phyloP scores from a whole-genome alignment of 2,797 vertebrate species.

The Anabas testudineus region DNA sequence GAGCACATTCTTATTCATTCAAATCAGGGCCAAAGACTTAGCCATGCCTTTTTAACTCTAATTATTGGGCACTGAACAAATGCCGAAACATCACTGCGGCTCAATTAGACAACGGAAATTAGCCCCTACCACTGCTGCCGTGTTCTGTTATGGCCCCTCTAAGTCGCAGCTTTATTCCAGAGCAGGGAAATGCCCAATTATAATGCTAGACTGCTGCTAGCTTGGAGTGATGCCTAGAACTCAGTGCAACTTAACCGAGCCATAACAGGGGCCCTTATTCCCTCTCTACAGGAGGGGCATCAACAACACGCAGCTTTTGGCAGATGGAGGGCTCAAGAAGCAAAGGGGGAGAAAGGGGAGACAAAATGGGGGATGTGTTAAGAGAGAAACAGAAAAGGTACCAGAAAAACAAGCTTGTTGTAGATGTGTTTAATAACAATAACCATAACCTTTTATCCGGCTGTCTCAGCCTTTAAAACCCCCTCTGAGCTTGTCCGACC shows the following conservation, averaged over 20 bases:
- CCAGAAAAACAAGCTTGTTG: constrained; percentile 21
- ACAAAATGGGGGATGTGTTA: constrained; percentile 58
- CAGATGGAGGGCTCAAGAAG: constrained; percentile 68
- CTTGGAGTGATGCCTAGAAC: constrained; percentile 76
- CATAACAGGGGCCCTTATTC: constrained; percentile 72
- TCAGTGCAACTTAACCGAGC: constrained; percentile 68
- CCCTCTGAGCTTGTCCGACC: constrained; percentile 19
- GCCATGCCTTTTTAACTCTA: constrained; percentile 65
- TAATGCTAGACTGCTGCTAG: constrained; percentile 78
- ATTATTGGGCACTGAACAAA: constrained; percentile 70
- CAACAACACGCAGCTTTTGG: constrained; percentile 70
- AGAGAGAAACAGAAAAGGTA: constrained; percentile 18
- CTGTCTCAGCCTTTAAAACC: constrained; percentile 11
- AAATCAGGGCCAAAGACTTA: constrained; percentile 57
- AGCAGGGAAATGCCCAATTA: constrained; percentile 78
- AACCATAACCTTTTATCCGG: constrained; percentile 42
- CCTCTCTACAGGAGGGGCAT: constrained; percentile 75
- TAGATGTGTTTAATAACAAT: constrained; percentile 32
- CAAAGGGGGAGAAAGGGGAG: constrained; percentile 46
- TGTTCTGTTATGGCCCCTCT: constrained; percentile 67
- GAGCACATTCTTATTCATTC: constrained; percentile 43
- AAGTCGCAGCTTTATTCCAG: constrained; percentile 72
- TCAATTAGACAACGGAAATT: constrained; percentile 81
- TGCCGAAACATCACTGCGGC: constrained; percentile 64
- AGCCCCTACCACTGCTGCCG: constrained; percentile 58